Base-by-base conservation (phyloP, 2,888 invertebrate genomes). In the Neoascia interrupta region DNA sequence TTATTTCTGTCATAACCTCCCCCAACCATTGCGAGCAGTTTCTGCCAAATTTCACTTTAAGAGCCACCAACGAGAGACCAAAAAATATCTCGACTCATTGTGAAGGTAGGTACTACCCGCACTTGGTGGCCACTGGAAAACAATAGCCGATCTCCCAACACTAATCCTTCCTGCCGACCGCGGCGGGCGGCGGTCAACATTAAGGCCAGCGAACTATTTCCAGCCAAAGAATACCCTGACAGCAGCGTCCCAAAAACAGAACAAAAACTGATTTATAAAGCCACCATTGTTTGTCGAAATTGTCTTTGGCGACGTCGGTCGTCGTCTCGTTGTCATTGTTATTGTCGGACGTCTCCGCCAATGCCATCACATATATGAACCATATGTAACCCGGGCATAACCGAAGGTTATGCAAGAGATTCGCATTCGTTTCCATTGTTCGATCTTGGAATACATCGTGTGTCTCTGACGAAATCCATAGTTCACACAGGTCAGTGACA, bases 201-300 rank as follows among this genome's bases (percentile, higher is more conserved):
- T 49, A 15, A 63, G 23, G 16, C 21, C 18, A 28, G n/a, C n/a
- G n/a, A n/a, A n/a, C n/a, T n/a, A n/a, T n/a, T n/a, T n/a, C n/a
- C n/a, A n/a, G n/a, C n/a, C n/a, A n/a, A n/a, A n/a, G n/a, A n/a
- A n/a, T n/a, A n/a, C n/a, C n/a, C n/a, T n/a, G n/a, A n/a, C 49
- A 47, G 36, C 36, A 36, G 54, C 60, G 54, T 36, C 54, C 26
- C 36, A 49, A 58, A 36, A 34, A n/a, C n/a, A n/a, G n/a, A n/a
- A n/a, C 61, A n/a, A 63, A 72, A 64, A 70, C 39, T 76, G 76
- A 76, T 76, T 76, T 76, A 76, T 76, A 64, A 70, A 72, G 58
- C 76, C 39, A 49, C 76, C 76, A 76, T 76, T 76, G 76, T 76
- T 60, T 60, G 72, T 28, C 64, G 49, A 58, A 58, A 68, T 68